Evolutionary conservation across 2,797 vertebrate genomes (phyloP).

Genomic region (Limnodromus scolopaceus): DNA sequence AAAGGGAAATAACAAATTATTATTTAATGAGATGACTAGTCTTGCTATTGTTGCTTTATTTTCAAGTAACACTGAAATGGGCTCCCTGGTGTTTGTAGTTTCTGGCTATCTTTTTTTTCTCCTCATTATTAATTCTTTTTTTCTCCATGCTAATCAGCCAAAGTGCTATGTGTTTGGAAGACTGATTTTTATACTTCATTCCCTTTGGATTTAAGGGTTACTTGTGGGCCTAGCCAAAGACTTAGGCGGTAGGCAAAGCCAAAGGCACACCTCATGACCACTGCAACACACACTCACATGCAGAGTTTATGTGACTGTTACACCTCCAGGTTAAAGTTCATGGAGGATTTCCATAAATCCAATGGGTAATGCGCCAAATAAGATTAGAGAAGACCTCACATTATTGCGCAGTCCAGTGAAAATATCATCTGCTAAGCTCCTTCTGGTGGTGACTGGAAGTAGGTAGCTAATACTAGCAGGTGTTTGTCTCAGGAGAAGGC

Average conservation of each 20-base stretch:
- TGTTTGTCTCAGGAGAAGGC: constrained; percentile 78
- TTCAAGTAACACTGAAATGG: constrained; percentile 69
- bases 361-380: constrained; percentile 88
- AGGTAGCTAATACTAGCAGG: constrained; percentile 89
- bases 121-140: constrained; percentile 79
- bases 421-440: constrained; percentile 91
- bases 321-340: constrained; percentile 88
- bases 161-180: constrained; percentile 49
- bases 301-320: constrained; percentile 83
- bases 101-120: constrained; percentile 75
- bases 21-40: constrained; percentile 81
- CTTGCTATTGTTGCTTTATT: constrained; percentile 77
- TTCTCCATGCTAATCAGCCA: constrained; percentile 69
- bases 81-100: constrained; percentile 78
- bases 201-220: constrained; percentile 53
- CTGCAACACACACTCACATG: constrained; percentile 14
- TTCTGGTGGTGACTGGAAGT: constrained; percentile 81
- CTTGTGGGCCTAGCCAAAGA: constrained; percentile 75
- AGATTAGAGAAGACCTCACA: constrained; percentile 90
- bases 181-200: constrained; percentile 50
- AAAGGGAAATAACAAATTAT: constrained; percentile 77
- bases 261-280: constrained; percentile 79
- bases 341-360: constrained; percentile 90
- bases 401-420: constrained; percentile 90
- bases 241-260: constrained; percentile 82